Percentiles rank a stretch among this genome's conserved stretches.
phyloP scores from a whole-genome alignment of 2,888 invertebrate species.

The Dicroscelio sp. region DNA sequence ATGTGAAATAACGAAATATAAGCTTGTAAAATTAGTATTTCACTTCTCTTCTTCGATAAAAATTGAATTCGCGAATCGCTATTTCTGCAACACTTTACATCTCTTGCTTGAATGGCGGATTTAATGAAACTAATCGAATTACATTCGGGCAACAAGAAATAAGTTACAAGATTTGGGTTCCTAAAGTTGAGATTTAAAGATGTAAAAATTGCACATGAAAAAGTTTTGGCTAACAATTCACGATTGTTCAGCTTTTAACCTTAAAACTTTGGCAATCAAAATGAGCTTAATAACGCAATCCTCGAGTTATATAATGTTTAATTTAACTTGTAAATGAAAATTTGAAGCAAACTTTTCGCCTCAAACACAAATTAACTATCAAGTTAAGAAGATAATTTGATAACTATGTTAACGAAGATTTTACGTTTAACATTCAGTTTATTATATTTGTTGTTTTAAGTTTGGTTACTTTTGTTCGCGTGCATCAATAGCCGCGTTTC shows the following conservation, averaged over 20 bases:
- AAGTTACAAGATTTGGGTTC: constrained; percentile 26
- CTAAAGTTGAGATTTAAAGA: constrained; percentile 4
- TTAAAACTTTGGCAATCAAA: constrained; percentile 65
- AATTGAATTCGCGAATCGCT: no score
- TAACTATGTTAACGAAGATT: constrained; percentile 51
- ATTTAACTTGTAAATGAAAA: constrained; percentile 65
- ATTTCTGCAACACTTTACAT: no score
- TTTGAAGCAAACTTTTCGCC: constrained; percentile 53
- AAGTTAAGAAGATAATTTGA: constrained; percentile 63
- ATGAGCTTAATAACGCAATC: constrained; percentile 53
- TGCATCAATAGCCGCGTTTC: no score
- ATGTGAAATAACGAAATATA: no score
- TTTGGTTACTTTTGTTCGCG: constrained; percentile 1
- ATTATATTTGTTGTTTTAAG: constrained; percentile 38
- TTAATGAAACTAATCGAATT: constrained; percentile 38
- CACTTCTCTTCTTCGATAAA: no score
- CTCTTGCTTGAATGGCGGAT: constrained; percentile 6
- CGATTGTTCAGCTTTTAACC: constrained; percentile 56
- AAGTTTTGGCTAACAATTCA: constrained; percentile 9
- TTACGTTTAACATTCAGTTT: constrained; percentile 12
- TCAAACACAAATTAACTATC: constrained; percentile 59
- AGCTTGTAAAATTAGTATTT: no score
- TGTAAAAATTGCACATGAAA: constrained; percentile 45
- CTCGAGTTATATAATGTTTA: constrained; percentile 58
- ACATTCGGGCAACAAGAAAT: neutral